A percentile compares a stretch with the other conserved stretches of the same genome.
Evolutionary conservation across 2,113 vertebrate species (phyloP).

Genomic region (Morone saxatilis): DNA sequence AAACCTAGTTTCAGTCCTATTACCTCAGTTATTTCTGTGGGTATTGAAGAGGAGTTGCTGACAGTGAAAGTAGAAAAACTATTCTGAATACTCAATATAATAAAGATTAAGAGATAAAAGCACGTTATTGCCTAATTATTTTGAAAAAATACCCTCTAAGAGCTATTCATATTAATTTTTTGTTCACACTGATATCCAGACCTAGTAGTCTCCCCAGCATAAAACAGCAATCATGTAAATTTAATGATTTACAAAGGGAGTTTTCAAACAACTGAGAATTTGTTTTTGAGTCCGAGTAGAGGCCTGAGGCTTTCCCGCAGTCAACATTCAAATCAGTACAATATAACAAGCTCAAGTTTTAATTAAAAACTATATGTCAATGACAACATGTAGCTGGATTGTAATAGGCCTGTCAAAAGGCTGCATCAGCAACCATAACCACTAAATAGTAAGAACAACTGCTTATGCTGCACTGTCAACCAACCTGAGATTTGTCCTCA

Average conservation of each 20-base stretch:
- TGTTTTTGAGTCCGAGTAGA: background rate
- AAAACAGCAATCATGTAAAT: background rate
- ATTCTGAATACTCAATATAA: background rate
- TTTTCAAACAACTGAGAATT: background rate
- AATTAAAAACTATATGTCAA: constrained; percentile 62
- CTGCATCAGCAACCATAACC: constrained; percentile 26
- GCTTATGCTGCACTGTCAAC: constrained; percentile 26
- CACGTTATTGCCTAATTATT: background rate
- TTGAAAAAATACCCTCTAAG: background rate
- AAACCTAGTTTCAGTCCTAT: constrained; percentile 3
- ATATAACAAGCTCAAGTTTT: constrained; percentile 4
- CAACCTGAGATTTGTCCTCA: constrained; percentile 37
- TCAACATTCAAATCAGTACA: background rate
- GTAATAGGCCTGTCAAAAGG: constrained; percentile 23
- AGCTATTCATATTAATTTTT: background rate
- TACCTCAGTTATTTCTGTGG: background rate
- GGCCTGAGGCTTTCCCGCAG: background rate
- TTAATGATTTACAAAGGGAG: constrained; percentile 2
- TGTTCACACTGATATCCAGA: background rate
- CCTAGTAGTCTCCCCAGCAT: background rate
- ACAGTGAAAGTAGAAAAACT: background rate
- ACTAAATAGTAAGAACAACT: constrained; percentile 4
- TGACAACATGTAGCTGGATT: constrained; percentile 9
- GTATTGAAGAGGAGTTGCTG: background rate
- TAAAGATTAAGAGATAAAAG: constrained; percentile 1